These are phyloP conservation scores for Drosophila emarginata DNA, from an alignment of 2,888 invertebrate genomes.

Conservation along the genomic window DNA sequence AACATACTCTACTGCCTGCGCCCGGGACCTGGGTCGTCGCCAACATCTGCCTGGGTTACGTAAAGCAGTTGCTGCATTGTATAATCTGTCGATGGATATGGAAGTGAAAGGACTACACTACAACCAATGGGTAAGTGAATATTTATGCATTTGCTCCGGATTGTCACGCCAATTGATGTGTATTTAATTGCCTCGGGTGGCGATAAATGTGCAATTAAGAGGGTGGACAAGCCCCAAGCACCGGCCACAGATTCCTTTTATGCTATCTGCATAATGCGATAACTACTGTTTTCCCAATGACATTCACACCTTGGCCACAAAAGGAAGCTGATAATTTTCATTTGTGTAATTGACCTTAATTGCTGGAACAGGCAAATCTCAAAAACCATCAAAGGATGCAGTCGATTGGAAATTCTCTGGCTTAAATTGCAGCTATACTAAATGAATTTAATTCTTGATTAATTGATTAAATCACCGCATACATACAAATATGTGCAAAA, in stretches of 20 bases:
- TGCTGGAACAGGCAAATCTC: slow-evolving; percentile 17
- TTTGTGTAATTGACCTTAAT: slow-evolving; percentile 18
- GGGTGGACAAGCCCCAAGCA: slow-evolving; percentile 4
- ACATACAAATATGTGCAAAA: too few species aligned
- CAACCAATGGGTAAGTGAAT: slow-evolving; percentile 30
- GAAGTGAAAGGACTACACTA: neutral
- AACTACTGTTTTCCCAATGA: slow-evolving; percentile 18
- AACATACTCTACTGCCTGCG: neutral
- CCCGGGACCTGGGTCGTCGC: neutral
- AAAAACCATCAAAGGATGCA: slow-evolving; percentile 3
- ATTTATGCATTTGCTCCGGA: slow-evolving; percentile 23
- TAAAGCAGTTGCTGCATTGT: slow-evolving; percentile 26
- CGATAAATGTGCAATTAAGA: slow-evolving; percentile 34
- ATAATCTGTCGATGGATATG: slow-evolving; percentile 17
- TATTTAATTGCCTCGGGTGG: slow-evolving; percentile 25
- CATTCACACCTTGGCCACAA: slow-evolving; percentile 18
- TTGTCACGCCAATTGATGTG: slow-evolving; percentile 19
- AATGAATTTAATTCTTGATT: neutral
- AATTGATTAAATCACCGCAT: neutral
- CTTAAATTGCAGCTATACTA: neutral
- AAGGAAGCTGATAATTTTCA: slow-evolving; percentile 19
- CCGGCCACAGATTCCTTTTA: neutral
- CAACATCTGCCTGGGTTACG: slow-evolving; percentile 16
- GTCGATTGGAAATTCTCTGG: neutral
- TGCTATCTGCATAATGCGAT: slow-evolving; percentile 11